Evolutionary conservation across 2,797 vertebrate species (phyloP), one percentile per base, ranked within the genome.

Genomic region (Capromys pilorides): DNA sequence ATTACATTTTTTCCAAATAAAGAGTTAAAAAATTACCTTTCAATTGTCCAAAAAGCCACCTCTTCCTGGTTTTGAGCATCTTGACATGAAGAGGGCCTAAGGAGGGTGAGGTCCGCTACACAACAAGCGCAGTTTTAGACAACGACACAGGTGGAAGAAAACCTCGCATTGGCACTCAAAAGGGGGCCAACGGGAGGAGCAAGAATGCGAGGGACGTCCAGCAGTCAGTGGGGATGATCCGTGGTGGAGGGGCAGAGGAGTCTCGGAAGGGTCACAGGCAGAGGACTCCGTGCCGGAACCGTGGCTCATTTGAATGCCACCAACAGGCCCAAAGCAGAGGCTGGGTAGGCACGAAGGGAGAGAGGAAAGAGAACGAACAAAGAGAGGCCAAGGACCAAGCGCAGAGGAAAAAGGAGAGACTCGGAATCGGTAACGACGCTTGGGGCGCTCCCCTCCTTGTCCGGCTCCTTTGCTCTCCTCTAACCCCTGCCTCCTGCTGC

Each of bases 1-100:
- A 14, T 89, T 51, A 75, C 78, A 84, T 49, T 62, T 86, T 88
- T 94, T 88, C 8, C 24, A 88, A 84, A 89, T 39, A 75, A 95
- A 92, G 86, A 26, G 36, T 86, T 21, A 92, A 73, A 39, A 41
- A n/a, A 19, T 14, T 28, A 59, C 67, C 95, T 89, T 66, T 81
- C 2, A 87, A 0, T 24, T 54, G 73, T 12, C 39, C 39, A 41
- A 79, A 90, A 80, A 49, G 5, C 81, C 33, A 83, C 41, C 21
- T 14, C 31, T 93, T 94, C 91, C 71, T 91, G 24, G 66, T 92
- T 90, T 92, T 82, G 16, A 49, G 21, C 18, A 84, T 92, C 51
- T 2, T 19, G 6, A 67, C 51, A 51, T 33, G 75, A 79, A 36
- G 28, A 51, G 36, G 19, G 3, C 2, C 9, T 81, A 69, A 33